phyloP scores from a whole-genome alignment of 2,888 invertebrate species.

The Nephrotoma flavescens region DNA sequence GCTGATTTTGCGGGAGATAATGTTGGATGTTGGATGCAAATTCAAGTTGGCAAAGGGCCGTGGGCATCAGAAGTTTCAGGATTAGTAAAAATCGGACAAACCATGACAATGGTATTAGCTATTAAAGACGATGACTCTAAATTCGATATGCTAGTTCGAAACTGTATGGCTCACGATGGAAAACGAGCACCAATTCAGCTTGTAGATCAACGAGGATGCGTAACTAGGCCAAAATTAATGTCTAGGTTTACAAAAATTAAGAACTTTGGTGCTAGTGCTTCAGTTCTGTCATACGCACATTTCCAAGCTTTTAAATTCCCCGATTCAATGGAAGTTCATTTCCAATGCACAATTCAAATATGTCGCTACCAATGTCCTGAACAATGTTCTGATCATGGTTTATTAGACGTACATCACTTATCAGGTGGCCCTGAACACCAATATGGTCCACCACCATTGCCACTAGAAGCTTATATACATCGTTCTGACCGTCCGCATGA shows the following conservation, averaged over 20 bases:
- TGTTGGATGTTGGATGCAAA: slow-evolving; percentile 96
- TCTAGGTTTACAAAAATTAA: slow-evolving; percentile 88
- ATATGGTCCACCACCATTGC: slow-evolving; percentile 52
- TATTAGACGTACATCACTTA: slow-evolving; percentile 42
- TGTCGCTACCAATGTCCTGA: slow-evolving; percentile 87
- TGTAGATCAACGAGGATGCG: slow-evolving; percentile 85
- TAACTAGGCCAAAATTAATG: slow-evolving; percentile 84
- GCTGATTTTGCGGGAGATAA: slow-evolving; percentile 93
- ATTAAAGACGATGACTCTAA: slow-evolving; percentile 91
- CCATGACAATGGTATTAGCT: slow-evolving; percentile 92
- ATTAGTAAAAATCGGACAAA: slow-evolving; percentile 86
- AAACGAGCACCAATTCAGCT: slow-evolving; percentile 85
- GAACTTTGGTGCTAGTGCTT: slow-evolving; percentile 86
- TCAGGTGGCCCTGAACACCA: slow-evolving; percentile 40
- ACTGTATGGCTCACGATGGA: slow-evolving; percentile 89
- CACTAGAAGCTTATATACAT: slow-evolving; percentile 47
- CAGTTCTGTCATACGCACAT: slow-evolving; percentile 80
- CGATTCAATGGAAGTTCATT: slow-evolving; percentile 92
- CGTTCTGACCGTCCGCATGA: slow-evolving; percentile 48
- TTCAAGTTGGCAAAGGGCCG: slow-evolving; percentile 87
- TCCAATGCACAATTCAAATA: slow-evolving; percentile 89
- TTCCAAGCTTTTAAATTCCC: slow-evolving; percentile 95
- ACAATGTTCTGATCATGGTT: slow-evolving; percentile 60
- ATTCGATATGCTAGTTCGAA: slow-evolving; percentile 88
- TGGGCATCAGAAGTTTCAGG: slow-evolving; percentile 94